These are phyloP conservation scores for Emys orbicularis DNA, from an alignment of 2,797 vertebrate genomes.

Conservation along the genomic window DNA sequence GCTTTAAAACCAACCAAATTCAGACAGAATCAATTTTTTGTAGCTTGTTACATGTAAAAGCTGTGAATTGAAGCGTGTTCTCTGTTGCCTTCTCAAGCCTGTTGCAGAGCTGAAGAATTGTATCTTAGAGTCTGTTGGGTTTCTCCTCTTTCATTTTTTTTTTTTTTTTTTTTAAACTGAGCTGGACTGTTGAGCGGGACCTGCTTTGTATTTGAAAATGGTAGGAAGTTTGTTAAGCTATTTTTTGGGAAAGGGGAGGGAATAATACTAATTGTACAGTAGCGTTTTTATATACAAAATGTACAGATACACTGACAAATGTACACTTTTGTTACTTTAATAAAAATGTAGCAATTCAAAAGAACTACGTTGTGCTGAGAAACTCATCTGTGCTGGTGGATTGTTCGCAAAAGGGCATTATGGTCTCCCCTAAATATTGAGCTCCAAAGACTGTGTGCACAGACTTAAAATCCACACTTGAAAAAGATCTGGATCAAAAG, in stretches of 20 bases:
- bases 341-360: slow-evolving; percentile 80
- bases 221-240: slow-evolving; percentile 70
- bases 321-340: slow-evolving; percentile 85
- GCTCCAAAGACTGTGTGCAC: rapidly evolving
- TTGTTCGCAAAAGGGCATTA: neutral
- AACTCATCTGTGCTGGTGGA: neutral
- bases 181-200: slow-evolving; percentile 83
- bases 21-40: slow-evolving; percentile 21
- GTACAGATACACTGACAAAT: slow-evolving; percentile 83
- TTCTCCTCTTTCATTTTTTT: slow-evolving; percentile 39
- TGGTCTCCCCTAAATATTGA: neutral
- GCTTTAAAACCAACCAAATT: slow-evolving; percentile 51
- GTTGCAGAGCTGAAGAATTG: slow-evolving; percentile 45
- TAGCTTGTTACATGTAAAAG: slow-evolving; percentile 72
- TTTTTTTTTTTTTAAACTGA: slow-evolving; percentile 61
- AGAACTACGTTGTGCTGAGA: neutral
- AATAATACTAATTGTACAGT: slow-evolving; percentile 77
- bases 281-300: slow-evolving; percentile 81
- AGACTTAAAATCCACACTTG: neutral
- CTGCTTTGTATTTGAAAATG: slow-evolving; percentile 73
- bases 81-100: slow-evolving; percentile 49
- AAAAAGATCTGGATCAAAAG: neutral
- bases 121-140: slow-evolving; percentile 6
- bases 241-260: slow-evolving; percentile 56
- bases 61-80: slow-evolving; percentile 78